Conservation (phyloP, 2,888 invertebrate genomes). For the Netelia fuscicornis region DNA sequence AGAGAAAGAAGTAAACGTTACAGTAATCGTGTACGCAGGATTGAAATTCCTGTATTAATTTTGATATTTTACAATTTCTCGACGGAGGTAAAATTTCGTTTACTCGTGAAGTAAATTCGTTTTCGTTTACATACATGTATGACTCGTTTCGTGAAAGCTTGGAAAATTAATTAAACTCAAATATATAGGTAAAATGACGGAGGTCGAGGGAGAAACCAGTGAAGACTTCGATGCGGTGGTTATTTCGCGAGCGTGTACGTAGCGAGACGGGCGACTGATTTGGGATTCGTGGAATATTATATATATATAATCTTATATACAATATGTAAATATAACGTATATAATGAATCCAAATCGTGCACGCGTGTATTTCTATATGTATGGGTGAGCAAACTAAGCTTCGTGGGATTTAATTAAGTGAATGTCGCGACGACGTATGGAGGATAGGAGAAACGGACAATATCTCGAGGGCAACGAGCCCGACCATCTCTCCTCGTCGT, state of each 20-base stretch:
- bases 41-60: conserved; percentile 44
- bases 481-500: not conserved
- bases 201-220: not conserved
- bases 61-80: conserved; percentile 46
- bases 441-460: conserved; percentile 30
- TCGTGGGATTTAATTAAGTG: conserved; percentile 59
- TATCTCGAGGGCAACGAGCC: conserved; percentile 40
- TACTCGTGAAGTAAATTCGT: conserved; percentile 21
- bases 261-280: conserved; percentile 21
- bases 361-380: not conserved
- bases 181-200: conserved; percentile 31
- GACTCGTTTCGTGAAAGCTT: conserved; percentile 24
- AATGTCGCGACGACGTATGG: conserved; percentile 22
- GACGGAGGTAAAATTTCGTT: conserved; percentile 4
- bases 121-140: conserved; percentile 13
- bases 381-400: not conserved
- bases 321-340: not conserved
- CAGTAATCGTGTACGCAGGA: not conserved
- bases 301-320: not conserved
- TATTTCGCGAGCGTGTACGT: conserved; percentile 3
- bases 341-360: not conserved
- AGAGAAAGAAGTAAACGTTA: too few species aligned
- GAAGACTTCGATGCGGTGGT: conserved; percentile 26
- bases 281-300: conserved; percentile 32
- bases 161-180: conserved; percentile 62